Conservation (phyloP, 2,888 invertebrate genomes). For the Emmelina monodactyla region DNA sequence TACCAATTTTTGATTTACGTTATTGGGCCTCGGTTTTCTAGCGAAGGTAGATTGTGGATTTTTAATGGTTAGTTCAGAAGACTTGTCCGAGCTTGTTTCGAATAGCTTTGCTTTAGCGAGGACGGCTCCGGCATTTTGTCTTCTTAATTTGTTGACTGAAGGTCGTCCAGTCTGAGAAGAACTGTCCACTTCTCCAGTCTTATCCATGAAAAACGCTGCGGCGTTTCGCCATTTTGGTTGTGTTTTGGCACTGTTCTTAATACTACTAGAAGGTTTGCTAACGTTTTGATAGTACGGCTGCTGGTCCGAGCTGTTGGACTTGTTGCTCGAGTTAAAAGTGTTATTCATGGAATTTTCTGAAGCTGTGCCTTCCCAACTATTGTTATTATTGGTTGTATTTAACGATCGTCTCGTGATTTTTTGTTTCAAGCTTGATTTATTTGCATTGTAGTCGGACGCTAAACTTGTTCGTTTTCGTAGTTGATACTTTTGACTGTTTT, state of each 20-base stretch:
- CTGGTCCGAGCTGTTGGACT: conserved; percentile 28
- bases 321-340: conserved; percentile 30
- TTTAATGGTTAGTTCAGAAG: conserved; percentile 44
- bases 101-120: conserved; percentile 80
- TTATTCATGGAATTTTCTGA: conserved; percentile 39
- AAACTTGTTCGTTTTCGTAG: conserved; percentile 41
- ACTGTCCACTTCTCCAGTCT: conserved; percentile 49
- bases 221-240: conserved; percentile 64
- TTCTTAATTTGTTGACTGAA: conserved; percentile 74
- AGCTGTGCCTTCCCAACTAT: conserved; percentile 31
- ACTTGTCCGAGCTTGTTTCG: conserved; percentile 64
- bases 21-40: conserved; percentile 42
- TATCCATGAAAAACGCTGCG: conserved; percentile 60
- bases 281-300: conserved; percentile 32
- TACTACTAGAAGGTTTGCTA: conserved; percentile 22
- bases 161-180: conserved; percentile 68
- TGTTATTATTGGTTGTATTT: conserved; percentile 30
- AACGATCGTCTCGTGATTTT: conserved; percentile 45
- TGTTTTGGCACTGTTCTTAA: conserved; percentile 28
- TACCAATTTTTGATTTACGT: conserved; percentile 30
- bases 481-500: conserved; percentile 38
- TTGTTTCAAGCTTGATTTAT: conserved; percentile 37
- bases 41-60: conserved; percentile 40
- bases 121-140: conserved; percentile 82
- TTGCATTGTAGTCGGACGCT: conserved; percentile 33